Evolutionary conservation across 2,888 invertebrate genomes (phyloP).

Genomic region (Adela reaumurella): DNA sequence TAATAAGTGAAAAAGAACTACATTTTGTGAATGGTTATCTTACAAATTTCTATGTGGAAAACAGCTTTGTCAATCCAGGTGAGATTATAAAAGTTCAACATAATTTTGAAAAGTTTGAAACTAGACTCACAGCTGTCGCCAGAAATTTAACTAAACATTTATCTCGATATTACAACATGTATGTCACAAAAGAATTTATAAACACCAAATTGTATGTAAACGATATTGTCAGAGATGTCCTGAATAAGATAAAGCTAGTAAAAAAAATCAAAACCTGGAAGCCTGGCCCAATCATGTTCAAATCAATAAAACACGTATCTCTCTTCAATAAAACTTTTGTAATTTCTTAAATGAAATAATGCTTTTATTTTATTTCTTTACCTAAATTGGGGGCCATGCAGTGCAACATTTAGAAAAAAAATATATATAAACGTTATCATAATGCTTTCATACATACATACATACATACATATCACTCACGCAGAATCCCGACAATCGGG

Average conservation of each 20-base stretch:
- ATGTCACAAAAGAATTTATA: conserved; percentile 22
- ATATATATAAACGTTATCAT: too few species aligned
- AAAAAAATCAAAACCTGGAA: conserved; percentile 12
- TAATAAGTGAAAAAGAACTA: neutral
- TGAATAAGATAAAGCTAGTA: conserved; percentile 13
- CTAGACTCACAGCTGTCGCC: conserved; percentile 9
- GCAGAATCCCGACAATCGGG: too few species aligned
- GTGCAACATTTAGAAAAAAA: too few species aligned
- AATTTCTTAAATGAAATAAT: too few species aligned
- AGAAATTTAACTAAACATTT: conserved; percentile 13
- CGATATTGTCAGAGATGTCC: conserved; percentile 10
- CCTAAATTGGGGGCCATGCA: too few species aligned
- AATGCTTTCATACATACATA: too few species aligned
- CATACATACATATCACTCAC: too few species aligned
- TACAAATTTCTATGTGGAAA: neutral
- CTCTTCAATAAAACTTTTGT: neutral
- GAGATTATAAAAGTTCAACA: neutral
- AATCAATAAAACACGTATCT: too few species aligned
- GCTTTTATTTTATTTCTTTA: too few species aligned
- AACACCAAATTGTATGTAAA: conserved; percentile 16
- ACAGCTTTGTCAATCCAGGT: neutral
- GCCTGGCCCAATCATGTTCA: conserved; percentile 7
- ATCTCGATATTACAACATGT: conserved; percentile 17
- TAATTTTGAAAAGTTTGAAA: neutral
- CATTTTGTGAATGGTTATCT: neutral